A percentile compares a stretch with the other conserved stretches of the same genome.
phyloP scores from a whole-genome alignment of 2,888 invertebrate species.

The Microchrysa polita region DNA sequence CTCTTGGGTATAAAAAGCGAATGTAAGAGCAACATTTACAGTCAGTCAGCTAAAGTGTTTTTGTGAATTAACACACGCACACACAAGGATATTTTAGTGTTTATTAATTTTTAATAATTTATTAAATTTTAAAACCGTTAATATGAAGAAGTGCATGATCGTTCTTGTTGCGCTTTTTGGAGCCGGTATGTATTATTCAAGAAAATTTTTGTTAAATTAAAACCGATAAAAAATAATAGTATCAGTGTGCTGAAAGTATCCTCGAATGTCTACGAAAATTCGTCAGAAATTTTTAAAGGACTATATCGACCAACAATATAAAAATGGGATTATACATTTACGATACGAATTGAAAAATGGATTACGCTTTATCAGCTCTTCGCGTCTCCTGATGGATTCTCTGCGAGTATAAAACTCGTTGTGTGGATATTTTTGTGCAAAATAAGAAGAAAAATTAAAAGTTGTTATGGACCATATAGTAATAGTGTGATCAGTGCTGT shows the following conservation, averaged over 20 bases:
- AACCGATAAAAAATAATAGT: slow-evolving; percentile 46
- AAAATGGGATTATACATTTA: too few species aligned
- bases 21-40: slow-evolving; percentile 64
- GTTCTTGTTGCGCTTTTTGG: slow-evolving; percentile 73
- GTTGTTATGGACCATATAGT: slow-evolving; percentile 12
- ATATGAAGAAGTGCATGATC: slow-evolving; percentile 64
- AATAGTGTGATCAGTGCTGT: slow-evolving; percentile 18
- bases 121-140: slow-evolving; percentile 36
- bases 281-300: too few species aligned
- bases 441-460: neutral
- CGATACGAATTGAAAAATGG: neutral
- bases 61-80: slow-evolving; percentile 47
- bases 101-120: slow-evolving; percentile 39
- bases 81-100: neutral
- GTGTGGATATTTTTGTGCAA: slow-evolving; percentile 25
- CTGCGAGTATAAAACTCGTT: neutral
- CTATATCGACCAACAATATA: too few species aligned
- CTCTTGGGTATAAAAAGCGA: slow-evolving; percentile 65
- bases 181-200: slow-evolving; percentile 76
- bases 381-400: neutral
- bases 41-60: slow-evolving; percentile 65
- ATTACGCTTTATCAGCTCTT: neutral
- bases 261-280: neutral
- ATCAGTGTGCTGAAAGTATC: slow-evolving; percentile 48
- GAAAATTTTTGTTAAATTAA: slow-evolving; percentile 32